Evolutionary conservation across 2,797 vertebrate genomes (phyloP), one percentile per base, ranked within the genome.

Genomic region (Fundulus diaphanus): DNA sequence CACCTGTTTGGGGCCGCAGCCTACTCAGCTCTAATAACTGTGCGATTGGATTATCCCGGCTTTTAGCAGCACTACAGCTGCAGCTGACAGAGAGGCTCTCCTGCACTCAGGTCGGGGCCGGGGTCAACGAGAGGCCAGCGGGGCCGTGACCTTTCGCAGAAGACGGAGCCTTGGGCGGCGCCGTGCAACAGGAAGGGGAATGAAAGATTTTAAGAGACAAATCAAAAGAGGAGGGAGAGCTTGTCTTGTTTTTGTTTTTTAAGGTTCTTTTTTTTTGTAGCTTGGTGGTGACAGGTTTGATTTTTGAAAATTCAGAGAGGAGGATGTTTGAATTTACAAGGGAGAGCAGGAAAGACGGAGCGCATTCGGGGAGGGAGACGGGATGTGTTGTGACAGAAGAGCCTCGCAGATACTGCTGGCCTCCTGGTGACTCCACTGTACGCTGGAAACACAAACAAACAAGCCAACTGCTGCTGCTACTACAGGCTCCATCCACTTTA

Each of bases 1-100:
- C 86, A 89, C 86, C 87, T 92, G 89, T 86, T 77, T 74, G 5
- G 5, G 79, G 81, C 85, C 82, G 46, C 63, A 78, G 75, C 82
- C 77, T 72, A n/a, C 89, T 88, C 80, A 82, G 80, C 82, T 78
- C 83, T 91, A 92, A 92, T 93, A 88, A 88, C 84, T 88, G 87
- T 83, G 81, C 90, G 90, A 93, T 92, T 90, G 91, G 93, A 94
- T 95, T 94, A 93, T 89, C 88, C n/a, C 5, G 83, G 90, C 83
- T 92, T 89, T 94, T 81, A 82, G 82, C 89, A 87, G 81, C 75
- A 68, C 74, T 76, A 70, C 91, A 91, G 85, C 85, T 89, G 91
- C 81, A 87, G 89, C 87, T 78, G 86, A 90, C 76, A 76, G 87
- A 78, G 73, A 88, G 68, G 78, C 87, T 87, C 87, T 84, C 90